Percentiles rank a stretch among this genome's conserved stretches.
phyloP scores from a whole-genome alignment of 1,140 invertebrate genomes.

The Drosophila ironensis region DNA sequence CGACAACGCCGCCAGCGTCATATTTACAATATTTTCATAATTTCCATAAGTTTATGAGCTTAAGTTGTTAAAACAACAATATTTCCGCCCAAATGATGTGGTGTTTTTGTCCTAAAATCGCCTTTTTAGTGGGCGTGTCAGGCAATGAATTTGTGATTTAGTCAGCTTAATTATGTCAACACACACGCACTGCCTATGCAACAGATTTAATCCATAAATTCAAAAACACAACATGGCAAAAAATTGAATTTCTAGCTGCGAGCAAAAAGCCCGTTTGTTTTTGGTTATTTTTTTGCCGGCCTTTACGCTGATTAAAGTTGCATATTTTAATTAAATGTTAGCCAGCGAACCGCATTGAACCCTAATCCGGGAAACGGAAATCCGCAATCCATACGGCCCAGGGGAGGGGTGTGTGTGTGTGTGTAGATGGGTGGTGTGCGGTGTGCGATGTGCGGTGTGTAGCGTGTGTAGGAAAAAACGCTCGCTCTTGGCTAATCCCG shows the following conservation, averaged over 20 bases:
- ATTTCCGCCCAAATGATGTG: not conserved
- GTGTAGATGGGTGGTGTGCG: too few relatives aligned
- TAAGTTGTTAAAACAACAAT: conserved; percentile 73
- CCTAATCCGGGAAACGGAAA: conserved; percentile 63
- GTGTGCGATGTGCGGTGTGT: not conserved
- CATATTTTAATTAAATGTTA: conserved; percentile 71
- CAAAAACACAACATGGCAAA: conserved; percentile 32
- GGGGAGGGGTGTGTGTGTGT: not conserved
- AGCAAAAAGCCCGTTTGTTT: not conserved
- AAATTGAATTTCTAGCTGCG: not conserved
- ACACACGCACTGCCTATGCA: conserved; percentile 59
- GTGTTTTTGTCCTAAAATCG: conserved; percentile 31
- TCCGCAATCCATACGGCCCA: not conserved
- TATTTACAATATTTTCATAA: conserved; percentile 67
- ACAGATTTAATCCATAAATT: conserved; percentile 56
- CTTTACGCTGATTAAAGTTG: conserved; percentile 58
- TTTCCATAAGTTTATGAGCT: conserved; percentile 75
- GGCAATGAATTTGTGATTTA: conserved; percentile 50
- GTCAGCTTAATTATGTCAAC: conserved; percentile 57
- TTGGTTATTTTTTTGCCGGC: not conserved
- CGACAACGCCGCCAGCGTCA: not conserved
- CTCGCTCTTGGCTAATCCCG: conserved; percentile 66
- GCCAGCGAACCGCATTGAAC: conserved; percentile 55
- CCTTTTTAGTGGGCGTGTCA: conserved; percentile 5
- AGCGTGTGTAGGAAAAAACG: conserved; percentile 41